Conservation (phyloP, 2,113 vertebrate species). For the Steatornis caripensis region DNA sequence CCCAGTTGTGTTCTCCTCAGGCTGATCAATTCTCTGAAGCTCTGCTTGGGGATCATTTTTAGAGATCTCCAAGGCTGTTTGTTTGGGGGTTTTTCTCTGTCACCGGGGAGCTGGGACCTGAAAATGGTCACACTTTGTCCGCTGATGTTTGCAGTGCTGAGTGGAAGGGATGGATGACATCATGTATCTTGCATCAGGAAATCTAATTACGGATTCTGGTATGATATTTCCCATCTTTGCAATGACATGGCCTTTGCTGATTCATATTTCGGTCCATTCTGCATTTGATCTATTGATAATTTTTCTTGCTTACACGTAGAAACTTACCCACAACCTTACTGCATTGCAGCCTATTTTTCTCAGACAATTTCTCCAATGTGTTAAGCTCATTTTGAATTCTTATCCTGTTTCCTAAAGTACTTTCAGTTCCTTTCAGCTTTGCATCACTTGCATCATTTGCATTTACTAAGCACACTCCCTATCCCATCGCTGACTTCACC, state of each 20-base stretch:
- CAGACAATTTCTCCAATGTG: neutral
- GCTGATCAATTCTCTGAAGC: neutral
- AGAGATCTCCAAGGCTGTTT: neutral
- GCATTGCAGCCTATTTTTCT: neutral
- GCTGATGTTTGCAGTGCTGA: neutral
- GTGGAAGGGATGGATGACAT: neutral
- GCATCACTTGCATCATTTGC: neutral
- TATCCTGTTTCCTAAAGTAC: neutral
- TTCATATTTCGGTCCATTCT: neutral
- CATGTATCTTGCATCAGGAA: neutral
- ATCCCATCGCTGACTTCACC: neutral
- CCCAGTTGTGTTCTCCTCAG: neutral
- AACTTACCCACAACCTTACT: neutral
- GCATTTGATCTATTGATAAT: neutral
- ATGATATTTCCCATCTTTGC: neutral
- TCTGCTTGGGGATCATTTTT: neutral
- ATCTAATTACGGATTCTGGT: neutral
- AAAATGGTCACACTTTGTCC: neutral
- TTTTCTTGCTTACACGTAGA: neutral
- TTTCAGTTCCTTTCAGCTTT: neutral
- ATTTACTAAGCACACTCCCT: neutral
- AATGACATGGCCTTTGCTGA: neutral
- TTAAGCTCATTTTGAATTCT: neutral
- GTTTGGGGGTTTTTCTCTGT: neutral
- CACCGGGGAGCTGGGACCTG: neutral